Percentiles rank a stretch among this genome's conserved stretches.
These are phyloP conservation scores for Zeugodacus cucurbitae DNA, from an alignment of 1,140 invertebrate genomes.

Conservation along the genomic window DNA sequence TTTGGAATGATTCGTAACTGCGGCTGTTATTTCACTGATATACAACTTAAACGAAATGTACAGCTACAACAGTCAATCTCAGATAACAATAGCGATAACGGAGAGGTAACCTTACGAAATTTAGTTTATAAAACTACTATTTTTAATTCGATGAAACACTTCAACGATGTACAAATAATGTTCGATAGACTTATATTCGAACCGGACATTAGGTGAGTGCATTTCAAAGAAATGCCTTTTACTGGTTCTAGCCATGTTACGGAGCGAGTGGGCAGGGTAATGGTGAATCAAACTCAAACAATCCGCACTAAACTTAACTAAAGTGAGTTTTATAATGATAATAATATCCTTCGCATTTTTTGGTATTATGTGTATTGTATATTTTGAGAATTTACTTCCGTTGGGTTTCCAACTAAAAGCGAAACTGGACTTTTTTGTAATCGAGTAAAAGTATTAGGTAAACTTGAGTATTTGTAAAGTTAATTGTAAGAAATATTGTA, in stretches of 20 bases:
- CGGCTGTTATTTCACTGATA: not conserved
- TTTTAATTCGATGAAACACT: not conserved
- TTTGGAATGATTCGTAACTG: not conserved
- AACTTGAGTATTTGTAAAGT: slow-evolving; percentile 7
- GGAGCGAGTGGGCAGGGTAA: not conserved
- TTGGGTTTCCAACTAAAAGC: not conserved
- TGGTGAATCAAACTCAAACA: not conserved
- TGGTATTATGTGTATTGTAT: slow-evolving; percentile 6
- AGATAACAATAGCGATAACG: not conserved
- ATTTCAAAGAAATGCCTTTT: not conserved
- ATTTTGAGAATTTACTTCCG: not conserved
- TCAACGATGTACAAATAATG: not conserved
- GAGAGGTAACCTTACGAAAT: not conserved
- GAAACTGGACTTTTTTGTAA: not conserved
- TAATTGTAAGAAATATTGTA: slow-evolving; percentile 5
- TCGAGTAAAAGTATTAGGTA: not conserved
- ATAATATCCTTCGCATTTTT: not conserved
- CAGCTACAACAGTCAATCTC: not conserved
- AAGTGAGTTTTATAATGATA: not conserved
- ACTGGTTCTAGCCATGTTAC: not conserved
- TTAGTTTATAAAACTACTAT: not conserved
- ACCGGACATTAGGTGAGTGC: slow-evolving; percentile 16
- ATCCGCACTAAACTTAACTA: not conserved
- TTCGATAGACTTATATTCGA: not conserved
- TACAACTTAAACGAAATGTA: not conserved